phyloP scores from a whole-genome alignment of 2,888 invertebrate species.

The Acronicta alni region DNA sequence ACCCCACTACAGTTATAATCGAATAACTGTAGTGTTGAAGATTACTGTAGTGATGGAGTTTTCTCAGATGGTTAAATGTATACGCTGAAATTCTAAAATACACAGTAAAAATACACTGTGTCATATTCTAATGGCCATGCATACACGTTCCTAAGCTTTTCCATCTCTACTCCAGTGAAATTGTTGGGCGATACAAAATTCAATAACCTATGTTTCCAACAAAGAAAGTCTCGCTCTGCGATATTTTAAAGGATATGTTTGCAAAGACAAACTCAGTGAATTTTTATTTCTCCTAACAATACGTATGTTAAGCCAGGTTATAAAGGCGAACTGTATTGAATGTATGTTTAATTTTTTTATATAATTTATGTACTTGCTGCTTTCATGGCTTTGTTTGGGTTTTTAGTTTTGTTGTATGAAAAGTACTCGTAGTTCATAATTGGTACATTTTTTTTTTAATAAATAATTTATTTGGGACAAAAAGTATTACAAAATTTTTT shows the following conservation, averaged over 20 bases:
- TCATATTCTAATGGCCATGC: constrained; percentile 15
- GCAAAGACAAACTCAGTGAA: constrained; percentile 41
- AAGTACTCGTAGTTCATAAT: no score
- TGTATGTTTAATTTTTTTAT: not conserved
- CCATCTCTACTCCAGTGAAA: constrained; percentile 13
- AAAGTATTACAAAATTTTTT: no score
- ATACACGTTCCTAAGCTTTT: constrained; percentile 8
- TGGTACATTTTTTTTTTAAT: no score
- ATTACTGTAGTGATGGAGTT: no score
- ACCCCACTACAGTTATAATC: no score
- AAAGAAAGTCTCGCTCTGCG: constrained; percentile 40
- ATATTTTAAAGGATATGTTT: constrained; percentile 56
- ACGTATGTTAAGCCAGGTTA: constrained; percentile 20
- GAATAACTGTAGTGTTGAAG: no score
- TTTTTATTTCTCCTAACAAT: constrained; percentile 39
- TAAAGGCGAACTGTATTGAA: constrained; percentile 15
- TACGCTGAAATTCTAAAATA: no score
- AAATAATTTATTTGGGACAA: no score
- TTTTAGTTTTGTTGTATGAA: no score
- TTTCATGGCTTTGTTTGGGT: no score
- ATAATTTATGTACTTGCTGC: no score
- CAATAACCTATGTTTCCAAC: constrained; percentile 47
- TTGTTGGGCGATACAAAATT: constrained; percentile 49
- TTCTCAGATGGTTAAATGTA: no score
- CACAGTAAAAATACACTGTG: not conserved